phyloP scores from a whole-genome alignment of 92 coral and sea anemone species.

The Palythoa grandis region DNA sequence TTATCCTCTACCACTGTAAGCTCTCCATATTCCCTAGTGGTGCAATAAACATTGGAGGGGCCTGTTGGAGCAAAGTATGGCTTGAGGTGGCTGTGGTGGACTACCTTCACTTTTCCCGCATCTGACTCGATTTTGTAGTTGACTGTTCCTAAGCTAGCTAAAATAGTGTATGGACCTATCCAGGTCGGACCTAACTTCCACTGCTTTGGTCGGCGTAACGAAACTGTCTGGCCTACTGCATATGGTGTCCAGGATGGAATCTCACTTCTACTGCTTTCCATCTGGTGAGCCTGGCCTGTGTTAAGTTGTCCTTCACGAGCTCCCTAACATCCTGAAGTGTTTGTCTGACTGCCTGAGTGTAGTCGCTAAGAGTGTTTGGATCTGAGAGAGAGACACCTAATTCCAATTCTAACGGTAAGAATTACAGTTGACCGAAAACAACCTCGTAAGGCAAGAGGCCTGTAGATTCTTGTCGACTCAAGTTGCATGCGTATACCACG shows the following conservation, averaged over 20 bases:
- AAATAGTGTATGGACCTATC: constrained; percentile 37
- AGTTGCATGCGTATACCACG: too few relatives aligned
- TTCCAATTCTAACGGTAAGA: constrained; percentile 58
- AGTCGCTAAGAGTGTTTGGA: constrained; percentile 46
- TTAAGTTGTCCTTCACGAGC: constrained; percentile 14
- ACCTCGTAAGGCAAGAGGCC: too few relatives aligned
- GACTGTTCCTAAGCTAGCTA: constrained; percentile 30
- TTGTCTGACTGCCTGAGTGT: constrained; percentile 36
- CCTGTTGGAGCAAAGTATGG: constrained; percentile 43
- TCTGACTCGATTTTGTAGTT: constrained; percentile 45
- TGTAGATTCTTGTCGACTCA: constrained; percentile 50
- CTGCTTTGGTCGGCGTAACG: constrained; percentile 39
- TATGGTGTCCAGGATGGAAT: too few relatives aligned
- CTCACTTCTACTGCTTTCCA: constrained; percentile 10
- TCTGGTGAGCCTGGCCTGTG: constrained; percentile 12
- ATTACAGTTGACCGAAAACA: constrained; percentile 34
- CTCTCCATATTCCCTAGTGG: constrained; percentile 44
- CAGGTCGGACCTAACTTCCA: constrained; percentile 30
- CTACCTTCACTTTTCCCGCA: too few relatives aligned
- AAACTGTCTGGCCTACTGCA: too few relatives aligned
- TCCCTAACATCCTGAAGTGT: too few relatives aligned
- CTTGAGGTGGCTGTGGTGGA: constrained; percentile 49
- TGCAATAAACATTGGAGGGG: constrained; percentile 27
- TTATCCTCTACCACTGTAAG: constrained; percentile 26
- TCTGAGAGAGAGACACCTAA: constrained; percentile 47